Conservation (phyloP, 2,888 invertebrate species). For the Ashinkailepas kermadecensis region DNA sequence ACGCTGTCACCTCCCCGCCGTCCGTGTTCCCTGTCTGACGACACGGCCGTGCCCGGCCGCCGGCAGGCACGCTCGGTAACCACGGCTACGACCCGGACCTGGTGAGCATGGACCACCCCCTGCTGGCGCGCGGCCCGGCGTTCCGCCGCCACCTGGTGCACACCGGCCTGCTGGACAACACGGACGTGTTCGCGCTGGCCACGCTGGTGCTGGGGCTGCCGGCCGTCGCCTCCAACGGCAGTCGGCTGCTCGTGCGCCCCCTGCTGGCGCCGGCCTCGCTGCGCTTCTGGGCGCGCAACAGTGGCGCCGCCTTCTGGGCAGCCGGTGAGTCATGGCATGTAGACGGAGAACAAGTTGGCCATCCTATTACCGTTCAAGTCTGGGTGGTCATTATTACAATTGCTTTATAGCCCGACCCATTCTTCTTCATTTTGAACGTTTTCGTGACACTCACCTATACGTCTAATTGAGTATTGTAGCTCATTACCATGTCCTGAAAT, state of each 20-base stretch:
- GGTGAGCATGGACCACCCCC: slow-evolving; percentile 44
- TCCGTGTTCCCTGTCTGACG: too few species aligned
- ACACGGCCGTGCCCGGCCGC: too few species aligned
- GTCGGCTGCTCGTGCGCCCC: not conserved
- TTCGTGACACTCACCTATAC: too few species aligned
- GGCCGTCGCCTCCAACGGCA: not conserved
- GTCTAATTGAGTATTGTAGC: too few species aligned
- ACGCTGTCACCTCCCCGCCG: too few species aligned
- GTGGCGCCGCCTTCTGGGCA: not conserved
- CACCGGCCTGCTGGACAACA: slow-evolving; percentile 39
- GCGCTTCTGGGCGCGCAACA: not conserved
- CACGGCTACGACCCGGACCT: slow-evolving; percentile 42
- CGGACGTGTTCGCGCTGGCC: slow-evolving; percentile 45
- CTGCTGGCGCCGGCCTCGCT: not conserved
- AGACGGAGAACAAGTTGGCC: too few species aligned
- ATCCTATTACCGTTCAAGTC: not conserved
- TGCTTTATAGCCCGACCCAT: not conserved
- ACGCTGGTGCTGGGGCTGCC: slow-evolving; percentile 41
- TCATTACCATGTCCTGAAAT: too few species aligned
- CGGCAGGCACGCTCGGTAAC: too few species aligned
- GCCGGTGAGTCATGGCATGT: not conserved
- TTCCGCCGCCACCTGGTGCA: slow-evolving; percentile 38
- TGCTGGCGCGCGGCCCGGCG: slow-evolving; percentile 44
- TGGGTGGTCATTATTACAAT: not conserved
- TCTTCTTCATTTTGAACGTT: too few species aligned